phyloP scores from a whole-genome alignment of 2,888 invertebrate genomes.

The Beris chalybata region DNA sequence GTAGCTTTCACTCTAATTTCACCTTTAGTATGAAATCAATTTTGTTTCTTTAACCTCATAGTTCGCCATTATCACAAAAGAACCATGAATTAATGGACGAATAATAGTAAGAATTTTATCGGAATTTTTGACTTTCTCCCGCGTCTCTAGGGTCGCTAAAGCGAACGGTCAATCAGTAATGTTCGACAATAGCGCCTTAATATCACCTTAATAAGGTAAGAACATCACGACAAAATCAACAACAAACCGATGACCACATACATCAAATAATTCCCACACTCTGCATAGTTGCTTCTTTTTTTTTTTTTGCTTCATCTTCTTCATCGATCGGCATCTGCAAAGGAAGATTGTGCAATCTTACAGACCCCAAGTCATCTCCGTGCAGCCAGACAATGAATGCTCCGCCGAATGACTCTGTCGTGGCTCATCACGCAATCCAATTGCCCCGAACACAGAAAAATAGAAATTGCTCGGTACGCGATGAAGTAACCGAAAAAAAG shows the following conservation, averaged over 20 bases:
- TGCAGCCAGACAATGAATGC: conserved; percentile 1
- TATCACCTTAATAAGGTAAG: conserved; percentile 31
- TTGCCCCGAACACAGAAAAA: conserved; percentile 32
- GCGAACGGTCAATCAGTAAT: no score
- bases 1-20: no score
- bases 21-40: no score
- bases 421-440: conserved; percentile 39
- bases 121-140: no score
- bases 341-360: conserved; percentile 24
- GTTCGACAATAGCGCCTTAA: conserved; percentile 23
- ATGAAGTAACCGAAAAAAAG: conserved; percentile 28
- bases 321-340: background rate
- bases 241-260: background rate
- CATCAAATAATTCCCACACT: background rate
- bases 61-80: no score
- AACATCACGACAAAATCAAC: conserved; percentile 20
- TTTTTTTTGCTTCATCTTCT: no score
- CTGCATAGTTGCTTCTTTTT: background rate
- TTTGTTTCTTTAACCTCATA: no score
- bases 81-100: no score
- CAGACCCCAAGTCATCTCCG: conserved; percentile 6
- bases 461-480: conserved; percentile 23
- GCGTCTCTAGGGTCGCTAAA: no score
- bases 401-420: conserved; percentile 21
- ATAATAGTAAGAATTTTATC: no score